Conservation (phyloP, 2,797 vertebrate genomes). For the Craterocephalus amniculus region DNA sequence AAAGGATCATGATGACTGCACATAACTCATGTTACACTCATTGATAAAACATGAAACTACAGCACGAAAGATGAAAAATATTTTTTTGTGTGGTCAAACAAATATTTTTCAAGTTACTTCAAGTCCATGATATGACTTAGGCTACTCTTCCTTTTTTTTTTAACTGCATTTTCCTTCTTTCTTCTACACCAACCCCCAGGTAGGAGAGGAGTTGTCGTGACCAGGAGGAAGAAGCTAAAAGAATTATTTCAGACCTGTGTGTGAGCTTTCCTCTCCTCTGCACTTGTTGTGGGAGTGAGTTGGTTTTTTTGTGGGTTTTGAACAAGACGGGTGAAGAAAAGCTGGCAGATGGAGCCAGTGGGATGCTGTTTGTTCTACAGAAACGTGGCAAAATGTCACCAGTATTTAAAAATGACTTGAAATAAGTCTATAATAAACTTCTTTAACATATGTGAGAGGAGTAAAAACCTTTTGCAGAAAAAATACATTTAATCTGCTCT, state of each 20-base stretch:
- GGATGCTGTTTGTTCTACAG: slow-evolving; percentile 27
- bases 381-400: slow-evolving; percentile 22
- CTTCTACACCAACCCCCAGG: slow-evolving; percentile 11
- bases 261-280: slow-evolving; percentile 45
- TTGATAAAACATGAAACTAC: neutral
- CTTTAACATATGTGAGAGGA: neutral
- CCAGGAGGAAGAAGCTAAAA: slow-evolving; percentile 19
- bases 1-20: neutral
- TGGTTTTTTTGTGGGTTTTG: slow-evolving; percentile 19
- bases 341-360: slow-evolving; percentile 47
- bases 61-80: neutral
- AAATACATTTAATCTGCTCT: no score
- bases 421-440: neutral
- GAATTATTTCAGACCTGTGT: slow-evolving; percentile 26
- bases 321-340: slow-evolving; percentile 36
- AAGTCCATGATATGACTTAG: neutral
- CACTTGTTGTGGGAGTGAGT: slow-evolving; percentile 48
- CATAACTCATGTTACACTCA: neutral
- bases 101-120: neutral
- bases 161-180: neutral
- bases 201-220: slow-evolving; percentile 33
- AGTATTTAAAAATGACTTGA: neutral
- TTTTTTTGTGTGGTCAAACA: neutral
- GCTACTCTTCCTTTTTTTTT: neutral
- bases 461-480: neutral